Base-by-base conservation (phyloP, 2,797 vertebrate genomes). In the Myripristis murdjan region DNA sequence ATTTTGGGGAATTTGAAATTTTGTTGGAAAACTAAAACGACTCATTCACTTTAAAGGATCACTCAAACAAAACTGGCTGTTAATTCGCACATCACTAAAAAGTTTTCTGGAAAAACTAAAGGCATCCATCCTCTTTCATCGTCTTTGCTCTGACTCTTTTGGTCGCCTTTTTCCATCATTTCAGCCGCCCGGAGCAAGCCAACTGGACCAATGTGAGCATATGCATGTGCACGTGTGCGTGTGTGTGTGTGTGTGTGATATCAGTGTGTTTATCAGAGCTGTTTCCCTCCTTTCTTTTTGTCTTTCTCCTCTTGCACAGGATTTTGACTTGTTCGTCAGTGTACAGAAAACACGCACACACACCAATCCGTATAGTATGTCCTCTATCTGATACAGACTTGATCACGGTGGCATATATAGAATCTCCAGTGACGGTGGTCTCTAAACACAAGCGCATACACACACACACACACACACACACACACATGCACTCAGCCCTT, bases 351-450 rank as follows among this genome's bases (percentile, higher is more conserved):
- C 62, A 75, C 66, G 70, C 24, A 69, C 78, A 76, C 75, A 70
- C 63, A 83, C 64, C 72, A 79, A 78, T 84, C 84, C 75, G 59
- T 48, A 48, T 26, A n/a, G 44, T 16, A 63, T 55, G 52, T 49
- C 39, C 55, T 66, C 78, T 71, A 86, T 87, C 87, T 85, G 87
- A 89, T 88, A 69, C n/a, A 28, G 76, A 75, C 54, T 79, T 74
- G 73, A 85, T 85, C 75, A 68, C 55, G 65, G 80, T 75, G 76
- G 66, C 75, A 74, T 55, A 77, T 52, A 75, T 65, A 83, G 39
- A 77, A 79, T 76, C 77, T 77, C 75, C 55, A 52, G 11, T 72
- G 77, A 24, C 61, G 9, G 47, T 22, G 22, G 9, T 23, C 1
- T 11, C 20, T n/a, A n/a, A n/a, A n/a, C n/a, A n/a, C n/a, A n/a